Conservation (phyloP, 2,888 invertebrate genomes). For the Eupithecia subfuscata region DNA sequence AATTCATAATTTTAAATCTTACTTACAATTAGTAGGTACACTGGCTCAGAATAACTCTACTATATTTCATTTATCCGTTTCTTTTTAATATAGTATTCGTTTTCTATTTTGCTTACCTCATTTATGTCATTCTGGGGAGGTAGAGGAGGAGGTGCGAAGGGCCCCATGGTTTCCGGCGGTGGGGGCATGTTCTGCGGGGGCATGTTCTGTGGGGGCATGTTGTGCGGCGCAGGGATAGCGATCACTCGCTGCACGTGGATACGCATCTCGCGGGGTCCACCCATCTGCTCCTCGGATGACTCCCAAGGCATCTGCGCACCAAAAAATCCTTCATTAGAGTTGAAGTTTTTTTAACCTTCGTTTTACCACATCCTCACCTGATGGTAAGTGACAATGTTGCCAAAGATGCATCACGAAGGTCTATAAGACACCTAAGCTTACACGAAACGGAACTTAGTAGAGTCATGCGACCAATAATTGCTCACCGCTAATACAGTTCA, state of each 20-base stretch:
- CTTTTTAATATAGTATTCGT: too few relatives aligned
- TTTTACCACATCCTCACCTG: background rate
- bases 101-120: conserved; percentile 55
- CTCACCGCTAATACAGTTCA: conserved; percentile 14
- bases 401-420: background rate
- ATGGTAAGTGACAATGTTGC: background rate
- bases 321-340: conserved; percentile 26
- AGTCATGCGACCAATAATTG: conserved; percentile 6
- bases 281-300: conserved; percentile 77
- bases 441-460: background rate
- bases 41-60: background rate
- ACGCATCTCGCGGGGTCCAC: conserved; percentile 75
- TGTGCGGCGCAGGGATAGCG: conserved; percentile 74
- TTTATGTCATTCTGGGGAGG: conserved; percentile 72
- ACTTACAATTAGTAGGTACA: background rate
- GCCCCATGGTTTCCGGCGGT: conserved; percentile 42
- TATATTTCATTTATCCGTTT: too few relatives aligned
- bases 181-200: conserved; percentile 39
- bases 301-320: conserved; percentile 77
- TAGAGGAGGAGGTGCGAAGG: conserved; percentile 66
- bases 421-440: background rate
- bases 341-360: background rate
- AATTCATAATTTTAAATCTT: background rate
- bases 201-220: conserved; percentile 65
- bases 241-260: conserved; percentile 81